Conservation (phyloP, 2,888 invertebrate genomes). For the Spilosoma lubricipeda region DNA sequence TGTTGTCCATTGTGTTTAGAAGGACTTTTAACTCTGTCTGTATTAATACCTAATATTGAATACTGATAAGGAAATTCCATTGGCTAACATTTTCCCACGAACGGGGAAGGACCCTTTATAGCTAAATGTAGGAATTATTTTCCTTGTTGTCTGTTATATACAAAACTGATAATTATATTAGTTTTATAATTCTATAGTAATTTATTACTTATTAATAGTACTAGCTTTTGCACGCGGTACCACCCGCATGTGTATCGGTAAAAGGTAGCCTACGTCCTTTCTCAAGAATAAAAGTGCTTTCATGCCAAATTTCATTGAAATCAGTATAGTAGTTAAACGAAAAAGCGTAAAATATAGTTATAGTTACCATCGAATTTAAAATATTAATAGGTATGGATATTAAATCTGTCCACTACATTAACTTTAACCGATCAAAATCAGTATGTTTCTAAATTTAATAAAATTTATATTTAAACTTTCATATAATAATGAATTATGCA, state of each 20-base stretch:
- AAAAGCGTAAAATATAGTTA: too few relatives aligned
- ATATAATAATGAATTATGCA: not conserved
- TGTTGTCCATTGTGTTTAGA: not conserved
- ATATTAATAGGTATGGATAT: too few relatives aligned
- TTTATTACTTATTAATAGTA: too few relatives aligned
- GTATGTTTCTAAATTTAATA: too few relatives aligned
- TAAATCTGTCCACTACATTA: not conserved
- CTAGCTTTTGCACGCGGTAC: too few relatives aligned
- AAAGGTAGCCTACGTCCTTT: too few relatives aligned
- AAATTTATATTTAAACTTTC: too few relatives aligned
- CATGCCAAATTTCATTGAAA: too few relatives aligned
- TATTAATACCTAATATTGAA: slow-evolving; percentile 7
- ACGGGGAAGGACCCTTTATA: not conserved
- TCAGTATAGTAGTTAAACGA: too few relatives aligned
- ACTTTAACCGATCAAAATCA: not conserved
- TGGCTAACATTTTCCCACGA: slow-evolving; percentile 15
- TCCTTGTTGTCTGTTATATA: not conserved
- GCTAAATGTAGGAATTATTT: not conserved
- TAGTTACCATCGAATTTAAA: too few relatives aligned
- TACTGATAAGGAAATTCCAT: slow-evolving; percentile 27
- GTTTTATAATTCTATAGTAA: not conserved
- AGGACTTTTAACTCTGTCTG: not conserved
- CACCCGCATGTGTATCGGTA: too few relatives aligned
- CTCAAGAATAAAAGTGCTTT: too few relatives aligned
- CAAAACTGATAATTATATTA: not conserved